Percentiles rank a stretch among this genome's conserved stretches.
Conservation (phyloP, 2,113 vertebrate genomes). For the Megaceryle maxima region DNA sequence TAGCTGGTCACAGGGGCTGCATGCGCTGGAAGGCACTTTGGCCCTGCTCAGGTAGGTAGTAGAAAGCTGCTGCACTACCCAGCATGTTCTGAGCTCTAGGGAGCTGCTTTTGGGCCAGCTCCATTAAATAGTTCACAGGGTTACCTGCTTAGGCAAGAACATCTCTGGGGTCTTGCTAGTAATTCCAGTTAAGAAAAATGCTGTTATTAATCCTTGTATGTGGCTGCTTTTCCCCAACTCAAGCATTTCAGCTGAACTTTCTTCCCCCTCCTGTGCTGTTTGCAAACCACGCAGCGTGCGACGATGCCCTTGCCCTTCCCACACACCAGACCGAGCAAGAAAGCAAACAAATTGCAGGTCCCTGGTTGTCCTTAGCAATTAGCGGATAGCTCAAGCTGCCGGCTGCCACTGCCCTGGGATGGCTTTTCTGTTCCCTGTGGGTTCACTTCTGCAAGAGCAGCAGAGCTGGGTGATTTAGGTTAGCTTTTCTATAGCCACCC, state of each 20-base stretch:
- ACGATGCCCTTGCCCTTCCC: not conserved
- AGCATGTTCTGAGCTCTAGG: rapidly evolving
- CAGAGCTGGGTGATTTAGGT: not conserved
- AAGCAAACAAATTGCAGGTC: not conserved
- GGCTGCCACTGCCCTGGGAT: not conserved
- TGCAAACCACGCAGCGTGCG: not conserved
- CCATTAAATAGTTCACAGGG: rapidly evolving
- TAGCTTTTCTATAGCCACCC: not conserved
- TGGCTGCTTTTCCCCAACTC: not conserved
- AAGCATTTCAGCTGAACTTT: not conserved
- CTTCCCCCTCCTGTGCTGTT: not conserved
- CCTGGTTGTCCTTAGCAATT: not conserved
- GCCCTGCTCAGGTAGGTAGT: not conserved
- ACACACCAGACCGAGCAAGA: not conserved
- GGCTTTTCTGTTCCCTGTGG: not conserved
- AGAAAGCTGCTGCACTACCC: not conserved
- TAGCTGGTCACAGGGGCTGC: not conserved
- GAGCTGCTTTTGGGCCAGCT: not conserved
- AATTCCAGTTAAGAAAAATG: not conserved
- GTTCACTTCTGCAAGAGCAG: not conserved
- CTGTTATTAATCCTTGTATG: not conserved
- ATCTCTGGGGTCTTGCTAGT: not conserved
- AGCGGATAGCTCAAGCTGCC: not conserved
- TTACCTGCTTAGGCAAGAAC: not conserved
- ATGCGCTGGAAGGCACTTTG: not conserved